Conservation (phyloP, 35 echinoderm and acorn worm genomes). For the Apostichopus japonicus region DNA sequence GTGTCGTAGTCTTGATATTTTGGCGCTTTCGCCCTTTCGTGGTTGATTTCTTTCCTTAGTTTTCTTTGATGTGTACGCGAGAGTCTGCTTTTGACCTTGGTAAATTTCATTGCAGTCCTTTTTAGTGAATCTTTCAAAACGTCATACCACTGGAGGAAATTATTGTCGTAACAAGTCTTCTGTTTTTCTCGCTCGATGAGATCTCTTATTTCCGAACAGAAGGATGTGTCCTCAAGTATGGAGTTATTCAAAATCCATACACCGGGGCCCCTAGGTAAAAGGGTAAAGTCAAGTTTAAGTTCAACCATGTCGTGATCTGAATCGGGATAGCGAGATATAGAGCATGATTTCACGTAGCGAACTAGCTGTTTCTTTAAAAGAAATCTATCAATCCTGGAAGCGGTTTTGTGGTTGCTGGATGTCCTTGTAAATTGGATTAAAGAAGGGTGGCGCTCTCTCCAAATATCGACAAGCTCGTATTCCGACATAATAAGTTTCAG, state of each 20-base stretch:
- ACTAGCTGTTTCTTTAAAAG: not conserved
- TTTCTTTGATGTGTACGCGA: not conserved
- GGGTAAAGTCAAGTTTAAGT: not conserved
- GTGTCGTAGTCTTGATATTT: slow-evolving; percentile 39
- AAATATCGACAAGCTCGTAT: no score
- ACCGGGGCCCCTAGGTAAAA: not conserved
- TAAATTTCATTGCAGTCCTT: not conserved
- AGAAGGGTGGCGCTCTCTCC: no score
- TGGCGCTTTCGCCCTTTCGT: slow-evolving; percentile 28
- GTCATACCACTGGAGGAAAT: slow-evolving; percentile 9
- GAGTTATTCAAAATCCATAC: slow-evolving; percentile 16
- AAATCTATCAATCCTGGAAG: slow-evolving; percentile 11
- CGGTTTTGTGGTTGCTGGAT: not conserved
- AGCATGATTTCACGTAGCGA: not conserved
- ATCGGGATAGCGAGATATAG: not conserved
- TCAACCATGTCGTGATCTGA: slow-evolving; percentile 16
- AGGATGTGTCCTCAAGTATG: not conserved
- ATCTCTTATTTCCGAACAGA: not conserved
- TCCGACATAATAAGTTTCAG: no score
- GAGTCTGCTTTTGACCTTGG: not conserved
- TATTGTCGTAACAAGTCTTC: not conserved
- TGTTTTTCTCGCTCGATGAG: not conserved
- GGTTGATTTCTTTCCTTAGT: slow-evolving; percentile 7
- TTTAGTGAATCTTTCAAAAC: not conserved
- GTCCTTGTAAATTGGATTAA: no score